Conservation (phyloP, 2,797 vertebrate genomes). For the Notamacropus eugenii region DNA sequence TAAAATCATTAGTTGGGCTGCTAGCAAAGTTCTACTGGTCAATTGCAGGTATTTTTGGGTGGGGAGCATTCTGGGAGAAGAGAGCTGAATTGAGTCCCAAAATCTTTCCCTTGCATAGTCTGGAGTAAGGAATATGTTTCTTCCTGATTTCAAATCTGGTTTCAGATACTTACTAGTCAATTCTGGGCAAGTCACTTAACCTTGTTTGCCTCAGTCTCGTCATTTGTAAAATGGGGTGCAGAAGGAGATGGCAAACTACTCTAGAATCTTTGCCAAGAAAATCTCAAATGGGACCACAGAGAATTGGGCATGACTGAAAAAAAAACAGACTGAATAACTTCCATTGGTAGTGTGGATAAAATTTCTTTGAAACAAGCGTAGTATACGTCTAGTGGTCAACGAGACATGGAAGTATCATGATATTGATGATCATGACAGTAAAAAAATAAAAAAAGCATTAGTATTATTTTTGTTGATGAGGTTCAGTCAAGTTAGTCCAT, state of each 20-base stretch:
- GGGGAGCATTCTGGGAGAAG: not conserved
- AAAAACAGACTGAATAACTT: not conserved
- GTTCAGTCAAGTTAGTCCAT: not conserved
- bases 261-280: not conserved
- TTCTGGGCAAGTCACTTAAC: not conserved
- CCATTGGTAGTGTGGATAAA: not conserved
- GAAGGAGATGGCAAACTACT: not conserved
- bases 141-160: not conserved
- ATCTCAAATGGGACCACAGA: not conserved
- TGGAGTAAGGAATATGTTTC: not conserved
- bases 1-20: not conserved
- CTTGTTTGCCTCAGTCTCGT: not conserved
- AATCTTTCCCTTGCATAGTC: not conserved
- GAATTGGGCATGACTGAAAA: not conserved
- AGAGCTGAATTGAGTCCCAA: not conserved
- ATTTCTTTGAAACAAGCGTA: not conserved
- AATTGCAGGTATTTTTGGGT: not conserved
- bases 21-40: not conserved
- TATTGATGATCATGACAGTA: not conserved
- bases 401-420: not conserved
- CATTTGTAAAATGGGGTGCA: not conserved
- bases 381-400: not conserved
- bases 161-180: not conserved
- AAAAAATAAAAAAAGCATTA: not conserved
- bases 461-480: not conserved